Evolutionary conservation across 1,140 invertebrate genomes (phyloP).

Genomic region (Ceratitis capitata): DNA sequence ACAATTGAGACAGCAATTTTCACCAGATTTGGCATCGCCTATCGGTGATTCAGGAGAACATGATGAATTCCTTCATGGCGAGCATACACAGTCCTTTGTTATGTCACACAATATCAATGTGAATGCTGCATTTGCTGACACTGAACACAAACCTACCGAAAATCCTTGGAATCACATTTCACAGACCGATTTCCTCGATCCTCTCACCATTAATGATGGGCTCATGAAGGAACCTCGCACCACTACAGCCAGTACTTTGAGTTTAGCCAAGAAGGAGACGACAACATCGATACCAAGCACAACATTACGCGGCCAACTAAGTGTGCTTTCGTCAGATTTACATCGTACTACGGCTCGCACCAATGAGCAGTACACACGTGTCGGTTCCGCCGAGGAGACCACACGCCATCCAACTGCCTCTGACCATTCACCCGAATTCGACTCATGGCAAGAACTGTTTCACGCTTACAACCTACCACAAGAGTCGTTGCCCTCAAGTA

Average conservation of each 20-base stretch:
- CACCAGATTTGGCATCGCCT: constrained; percentile 54
- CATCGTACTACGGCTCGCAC: not conserved
- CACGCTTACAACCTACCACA: constrained; percentile 57
- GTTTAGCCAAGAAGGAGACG: constrained; percentile 46
- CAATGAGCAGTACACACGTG: not conserved
- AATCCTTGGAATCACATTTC: constrained; percentile 57
- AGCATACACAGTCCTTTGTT: constrained; percentile 63
- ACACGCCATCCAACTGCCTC: not conserved
- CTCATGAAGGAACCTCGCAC: constrained; percentile 65
- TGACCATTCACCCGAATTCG: constrained; percentile 4
- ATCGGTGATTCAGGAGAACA: constrained; percentile 54
- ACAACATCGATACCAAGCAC: constrained; percentile 43
- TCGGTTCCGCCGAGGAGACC: not conserved
- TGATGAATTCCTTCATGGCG: constrained; percentile 56
- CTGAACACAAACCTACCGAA: constrained; percentile 62
- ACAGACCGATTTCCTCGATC: constrained; percentile 69
- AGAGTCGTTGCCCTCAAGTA: constrained; percentile 58
- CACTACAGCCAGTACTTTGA: constrained; percentile 49
- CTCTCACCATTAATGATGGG: constrained; percentile 76
- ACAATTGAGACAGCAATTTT: constrained; percentile 49
- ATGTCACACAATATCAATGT: constrained; percentile 55
- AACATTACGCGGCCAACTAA: constrained; percentile 40
- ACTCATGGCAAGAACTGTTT: constrained; percentile 58
- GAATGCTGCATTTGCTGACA: constrained; percentile 40
- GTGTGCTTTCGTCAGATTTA: not conserved